Evolutionary conservation across 1,140 invertebrate genomes (phyloP), one percentile per base, ranked within the genome.

Genomic region (Portunus trituberculatus): DNA sequence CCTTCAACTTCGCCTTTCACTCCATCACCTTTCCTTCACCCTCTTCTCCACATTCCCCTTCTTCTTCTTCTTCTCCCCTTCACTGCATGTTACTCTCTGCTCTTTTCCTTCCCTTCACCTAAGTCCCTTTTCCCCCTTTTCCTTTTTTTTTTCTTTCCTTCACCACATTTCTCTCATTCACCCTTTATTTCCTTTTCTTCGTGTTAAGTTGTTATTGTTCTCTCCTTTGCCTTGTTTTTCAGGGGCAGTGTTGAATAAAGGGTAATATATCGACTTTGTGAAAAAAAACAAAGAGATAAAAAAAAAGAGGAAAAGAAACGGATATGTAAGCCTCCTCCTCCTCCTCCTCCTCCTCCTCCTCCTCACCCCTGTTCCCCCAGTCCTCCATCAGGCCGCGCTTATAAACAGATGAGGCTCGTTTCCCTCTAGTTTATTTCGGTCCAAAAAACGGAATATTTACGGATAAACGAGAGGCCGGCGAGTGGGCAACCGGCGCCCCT

Each of bases 361-460:
- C 90, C 12, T 67, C 25, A 7, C 48, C 28, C 29, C n/a, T 29
- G 6, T 20, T 46, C 48, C 28, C 28, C 90, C 52, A 4, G 2
- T 28, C 28, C 45, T 67, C 90, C 45, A 31, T 31, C 45, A n/a
- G 45, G 6, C 52, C 48, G 32, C n/a, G 67, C 67, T 76, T 76
- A 76, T 76, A 76, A 76, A 76, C 67, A 76, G 20, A 76, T 76
- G 67, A 76, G 67, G 20, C 20, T 76, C 67, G 20, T 76, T 76
- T 76, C 67, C 12, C 67, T n/a, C n/a, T 76, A n/a, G 67, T 76
- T 76, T 76, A 76, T 76, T 76, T 76, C 16, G 67, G 67, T n/a
- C 67, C 67, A 76, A 76, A 76, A 76, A 76, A n/a, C 20, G 67
- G 25, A n/a, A 76, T 76, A 76, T 76, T 76, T 76, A 76, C 67